phyloP scores from a whole-genome alignment of 2,797 vertebrate species.

The Acipenser ruthenus region DNA sequence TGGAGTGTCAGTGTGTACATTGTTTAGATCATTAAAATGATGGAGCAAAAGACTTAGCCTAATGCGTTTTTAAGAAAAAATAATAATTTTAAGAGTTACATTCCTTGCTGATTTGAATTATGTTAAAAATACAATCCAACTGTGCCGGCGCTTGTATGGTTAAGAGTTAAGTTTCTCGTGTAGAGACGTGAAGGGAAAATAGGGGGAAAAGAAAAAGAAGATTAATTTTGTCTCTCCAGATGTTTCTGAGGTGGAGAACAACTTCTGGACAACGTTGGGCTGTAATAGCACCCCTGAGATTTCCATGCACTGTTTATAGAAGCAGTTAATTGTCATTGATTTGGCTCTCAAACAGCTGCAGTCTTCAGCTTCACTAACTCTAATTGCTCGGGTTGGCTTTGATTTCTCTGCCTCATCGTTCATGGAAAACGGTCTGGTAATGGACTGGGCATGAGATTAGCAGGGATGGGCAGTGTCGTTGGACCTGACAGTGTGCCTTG shows the following conservation, averaged over 20 bases:
- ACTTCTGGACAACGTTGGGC: conserved; percentile 54
- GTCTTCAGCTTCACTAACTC: conserved; percentile 32
- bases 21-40: too few species aligned
- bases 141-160: too few species aligned
- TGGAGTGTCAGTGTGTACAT: too few species aligned
- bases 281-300: conserved; percentile 48
- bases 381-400: conserved; percentile 30
- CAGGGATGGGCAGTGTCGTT: conserved; percentile 17
- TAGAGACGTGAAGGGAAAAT: conserved; percentile 12
- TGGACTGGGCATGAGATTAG: conserved; percentile 10
- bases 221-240: conserved; percentile 45
- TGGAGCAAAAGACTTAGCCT: too few species aligned
- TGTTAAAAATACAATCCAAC: too few species aligned
- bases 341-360: conserved; percentile 45
- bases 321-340: conserved; percentile 61
- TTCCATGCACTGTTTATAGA: conserved; percentile 40
- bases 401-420: conserved; percentile 19
- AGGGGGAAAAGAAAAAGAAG: conserved; percentile 27
- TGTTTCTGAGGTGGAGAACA: conserved; percentile 30
- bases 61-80: too few species aligned
- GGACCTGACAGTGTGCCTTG: conserved; percentile 7
- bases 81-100: too few species aligned
- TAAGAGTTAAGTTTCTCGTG: too few species aligned
- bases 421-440: conserved; percentile 18
- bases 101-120: too few species aligned